Evolutionary conservation across 2,113 vertebrate genomes (phyloP), one percentile per base, ranked within the genome.

Genomic region (Hiodon tergisus): DNA sequence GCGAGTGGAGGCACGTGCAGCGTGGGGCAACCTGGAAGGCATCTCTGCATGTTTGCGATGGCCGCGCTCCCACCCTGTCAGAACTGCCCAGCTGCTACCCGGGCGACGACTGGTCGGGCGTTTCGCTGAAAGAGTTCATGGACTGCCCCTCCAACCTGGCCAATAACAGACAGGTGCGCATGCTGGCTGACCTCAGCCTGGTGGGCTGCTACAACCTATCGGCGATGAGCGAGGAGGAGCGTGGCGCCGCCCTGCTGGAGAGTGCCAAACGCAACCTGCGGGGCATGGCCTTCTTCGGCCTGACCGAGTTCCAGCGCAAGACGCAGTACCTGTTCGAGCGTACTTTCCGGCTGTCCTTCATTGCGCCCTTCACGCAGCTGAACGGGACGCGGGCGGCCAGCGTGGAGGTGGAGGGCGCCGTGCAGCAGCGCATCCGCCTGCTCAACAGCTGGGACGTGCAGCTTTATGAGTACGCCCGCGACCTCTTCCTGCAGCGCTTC

Each of bases 281-380:
- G 14, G 88, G 90, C 13, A 99, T 99, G 96, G 95, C 96, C 2
- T 99, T 99, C 87, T 99, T 94, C 0, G 97, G 97, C 70, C 94
- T 99, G 67, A 99, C 97, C 0, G 97, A 99, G 72, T 98, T 96
- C 84, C 97, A 99, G 82, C 93, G 97, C 17, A 98, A 98, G 85
- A 98, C 96, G 75, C 97, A 98, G 86, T 98, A 98, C 82, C 88
- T 99, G 76, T 99, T 99, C 53, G 96, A 99, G 82, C 94, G 94
- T 73, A 97, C 96, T 71, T 99, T 99, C 88, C 93, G 89, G 83
- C 90, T 98, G 91, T 94, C 93, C 84, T 99, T 99, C 88, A 98
- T 98, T 59, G 93, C 94, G 0, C 95, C 95, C 0, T 99, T 99
- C 90, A 98, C 94, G 0, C 97, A 99, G 85, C 95, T 96, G 73